Percentiles rank a stretch among this genome's conserved stretches.
phyloP scores from a whole-genome alignment of 1,140 invertebrate species.

The Aricia agestis region DNA sequence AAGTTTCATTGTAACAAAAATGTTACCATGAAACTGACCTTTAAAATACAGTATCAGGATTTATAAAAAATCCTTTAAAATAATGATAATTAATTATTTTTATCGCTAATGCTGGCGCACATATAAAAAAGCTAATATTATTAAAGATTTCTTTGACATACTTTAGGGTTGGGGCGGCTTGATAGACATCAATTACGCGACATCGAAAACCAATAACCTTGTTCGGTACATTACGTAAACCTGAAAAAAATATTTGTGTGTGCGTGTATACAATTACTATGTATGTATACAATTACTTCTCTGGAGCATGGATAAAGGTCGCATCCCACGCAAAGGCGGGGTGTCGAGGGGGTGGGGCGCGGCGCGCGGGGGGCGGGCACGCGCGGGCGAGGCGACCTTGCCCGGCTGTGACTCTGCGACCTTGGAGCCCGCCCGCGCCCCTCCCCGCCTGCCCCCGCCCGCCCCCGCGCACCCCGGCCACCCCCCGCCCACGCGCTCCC shows the following conservation, averaged over 20 bases:
- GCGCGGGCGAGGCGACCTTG: constrained; percentile 71
- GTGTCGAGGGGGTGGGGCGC: constrained; percentile 51
- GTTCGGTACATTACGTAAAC: constrained; percentile 37
- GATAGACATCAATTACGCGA: constrained; percentile 22
- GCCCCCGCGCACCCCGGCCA: constrained; percentile 39
- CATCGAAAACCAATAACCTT: constrained; percentile 34
- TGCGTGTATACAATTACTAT: constrained; percentile 39
- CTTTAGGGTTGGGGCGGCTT: neutral
- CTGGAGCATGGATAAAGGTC: constrained; percentile 71
- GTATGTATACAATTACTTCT: constrained; percentile 67
- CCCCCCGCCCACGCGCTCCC: constrained; percentile 30
- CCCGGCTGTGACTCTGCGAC: constrained; percentile 73
- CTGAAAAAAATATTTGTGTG: constrained; percentile 57
- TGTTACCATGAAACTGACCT: no score
- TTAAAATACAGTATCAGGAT: no score
- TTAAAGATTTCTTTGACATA: neutral
- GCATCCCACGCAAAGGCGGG: constrained; percentile 70
- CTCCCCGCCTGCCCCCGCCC: constrained; percentile 32
- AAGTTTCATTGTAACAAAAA: no score
- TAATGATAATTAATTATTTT: no score
- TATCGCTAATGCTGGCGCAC: neutral
- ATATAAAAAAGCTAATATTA: neutral
- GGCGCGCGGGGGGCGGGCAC: constrained; percentile 51
- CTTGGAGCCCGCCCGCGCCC: constrained; percentile 58
- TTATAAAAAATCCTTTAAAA: neutral